Evolutionary conservation across 2,113 vertebrate genomes (phyloP).

Genomic region (Clarias macrocephalus): DNA sequence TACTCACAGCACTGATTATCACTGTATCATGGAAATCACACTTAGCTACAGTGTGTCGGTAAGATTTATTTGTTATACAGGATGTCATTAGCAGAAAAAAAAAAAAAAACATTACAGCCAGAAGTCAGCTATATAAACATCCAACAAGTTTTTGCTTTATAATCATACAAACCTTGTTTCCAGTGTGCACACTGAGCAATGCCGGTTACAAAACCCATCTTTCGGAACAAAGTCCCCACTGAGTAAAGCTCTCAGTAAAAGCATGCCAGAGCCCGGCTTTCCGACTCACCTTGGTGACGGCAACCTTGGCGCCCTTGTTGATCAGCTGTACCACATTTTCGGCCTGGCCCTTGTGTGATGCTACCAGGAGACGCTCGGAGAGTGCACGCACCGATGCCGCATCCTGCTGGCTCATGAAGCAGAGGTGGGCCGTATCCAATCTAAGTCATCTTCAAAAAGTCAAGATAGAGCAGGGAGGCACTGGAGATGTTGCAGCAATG

Average conservation of each 20-base stretch:
- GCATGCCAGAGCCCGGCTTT: background rate
- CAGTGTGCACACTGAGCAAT: background rate
- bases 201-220: background rate
- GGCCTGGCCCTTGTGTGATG: conserved; percentile 93
- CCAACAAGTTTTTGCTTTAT: background rate
- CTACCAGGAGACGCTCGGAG: conserved; percentile 96
- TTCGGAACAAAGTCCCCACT: background rate
- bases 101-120: background rate
- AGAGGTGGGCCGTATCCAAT: conserved; percentile 59
- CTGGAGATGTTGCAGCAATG: conserved; percentile 23
- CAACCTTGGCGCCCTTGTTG: conserved; percentile 97
- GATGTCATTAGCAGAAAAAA: background rate
- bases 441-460: conserved; percentile 45
- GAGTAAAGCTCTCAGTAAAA: background rate
- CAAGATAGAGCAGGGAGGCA: conserved; percentile 35
- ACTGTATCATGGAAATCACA: background rate
- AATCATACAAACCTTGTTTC: background rate
- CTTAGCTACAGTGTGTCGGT: background rate
- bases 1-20: background rate
- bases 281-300: conserved; percentile 92
- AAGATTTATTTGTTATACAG: background rate
- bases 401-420: conserved; percentile 99
- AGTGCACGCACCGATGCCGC: conserved; percentile 84
- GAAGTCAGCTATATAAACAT: background rate
- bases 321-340: conserved; percentile 99